phyloP scores from a whole-genome alignment of 2,113 vertebrate genomes.

The Tricholaema leucomelas region DNA sequence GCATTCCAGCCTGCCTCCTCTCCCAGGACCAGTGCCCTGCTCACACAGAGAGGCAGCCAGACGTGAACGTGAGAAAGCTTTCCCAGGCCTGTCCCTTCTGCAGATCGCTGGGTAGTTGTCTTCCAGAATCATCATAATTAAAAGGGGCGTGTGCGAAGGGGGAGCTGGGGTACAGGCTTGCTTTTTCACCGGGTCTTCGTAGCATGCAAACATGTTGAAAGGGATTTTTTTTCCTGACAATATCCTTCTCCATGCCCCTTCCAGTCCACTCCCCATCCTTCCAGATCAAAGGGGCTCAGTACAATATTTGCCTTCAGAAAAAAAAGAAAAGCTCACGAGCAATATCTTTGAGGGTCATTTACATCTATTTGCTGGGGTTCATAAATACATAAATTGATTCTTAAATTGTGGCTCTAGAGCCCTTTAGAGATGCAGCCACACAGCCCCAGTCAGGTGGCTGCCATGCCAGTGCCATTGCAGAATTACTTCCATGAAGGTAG shows the following conservation, averaged over 20 bases:
- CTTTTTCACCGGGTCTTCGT: conserved; percentile 23
- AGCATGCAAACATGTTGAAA: conserved; percentile 24
- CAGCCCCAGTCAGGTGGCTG: background rate
- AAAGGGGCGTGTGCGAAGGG: background rate
- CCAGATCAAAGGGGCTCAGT: conserved; percentile 37
- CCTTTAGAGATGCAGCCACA: background rate
- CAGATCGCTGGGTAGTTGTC: background rate
- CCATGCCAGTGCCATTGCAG: background rate
- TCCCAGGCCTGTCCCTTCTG: conserved; percentile 64
- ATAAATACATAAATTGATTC: conserved; percentile 22
- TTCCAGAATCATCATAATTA: conserved; percentile 22
- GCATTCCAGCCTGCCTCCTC: conserved; percentile 71
- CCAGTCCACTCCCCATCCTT: background rate
- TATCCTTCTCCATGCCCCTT: background rate
- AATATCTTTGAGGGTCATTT: background rate
- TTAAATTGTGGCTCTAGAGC: background rate
- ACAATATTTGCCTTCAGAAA: conserved; percentile 22
- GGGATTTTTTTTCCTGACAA: background rate
- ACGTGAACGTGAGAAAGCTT: conserved; percentile 81
- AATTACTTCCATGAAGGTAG: background rate
- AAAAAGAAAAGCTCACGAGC: background rate
- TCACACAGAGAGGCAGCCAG: conserved; percentile 75
- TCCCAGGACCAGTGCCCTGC: conserved; percentile 56
- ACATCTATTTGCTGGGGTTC: conserved; percentile 2
- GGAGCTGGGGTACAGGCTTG: background rate